Evolutionary conservation across 2,888 invertebrate species (phyloP), one percentile per base, ranked within the genome.

Genomic region (Lycaena phlaeas): DNA sequence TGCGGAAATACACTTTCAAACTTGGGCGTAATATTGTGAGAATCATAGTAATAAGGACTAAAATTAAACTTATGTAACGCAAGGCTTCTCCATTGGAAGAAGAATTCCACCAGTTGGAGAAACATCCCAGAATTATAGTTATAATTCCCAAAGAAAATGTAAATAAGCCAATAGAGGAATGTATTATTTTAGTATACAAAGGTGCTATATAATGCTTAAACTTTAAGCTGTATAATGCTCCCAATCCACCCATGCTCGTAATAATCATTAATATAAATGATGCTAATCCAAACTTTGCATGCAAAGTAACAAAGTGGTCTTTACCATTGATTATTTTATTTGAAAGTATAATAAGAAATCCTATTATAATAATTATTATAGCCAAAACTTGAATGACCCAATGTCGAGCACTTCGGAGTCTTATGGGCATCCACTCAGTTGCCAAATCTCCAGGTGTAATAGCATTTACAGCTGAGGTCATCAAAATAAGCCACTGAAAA

Each of bases 371-470:
- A 37, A 74, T 48, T 27, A 57, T 60, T 44, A 70, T 66, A 36
- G 62, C 64, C 14, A 68, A 27, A 12, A 79, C 47, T 58, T 86
- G 85, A 25, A 85, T 54, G 2, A 85, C 63, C 85, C 85, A 85
- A 53, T 86, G 85, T 22, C 85, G 72, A 36, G 84, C 81, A 53
- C 82, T 81, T 41, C 77, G 61, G 25, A 82, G 56, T 31, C 81
- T 60, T 53, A 84, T 74, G 1, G 85, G 85, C 77, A 85, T 79
- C 85, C 84, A 85, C 49, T 82, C 82, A n/a, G 85, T 79, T 11
- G 85, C 84, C 29, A 76, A 55, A 48, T 85, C 85, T 12, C 84
- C 84, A 3, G 85, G 82, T 27, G 81, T 74, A 7, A 86, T 64
- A 7, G 85, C 69, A 59, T 85, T 85, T 22, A 86, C 63, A 14